phyloP scores from a whole-genome alignment of 2,888 invertebrate species.

The Fragum whitleyi region DNA sequence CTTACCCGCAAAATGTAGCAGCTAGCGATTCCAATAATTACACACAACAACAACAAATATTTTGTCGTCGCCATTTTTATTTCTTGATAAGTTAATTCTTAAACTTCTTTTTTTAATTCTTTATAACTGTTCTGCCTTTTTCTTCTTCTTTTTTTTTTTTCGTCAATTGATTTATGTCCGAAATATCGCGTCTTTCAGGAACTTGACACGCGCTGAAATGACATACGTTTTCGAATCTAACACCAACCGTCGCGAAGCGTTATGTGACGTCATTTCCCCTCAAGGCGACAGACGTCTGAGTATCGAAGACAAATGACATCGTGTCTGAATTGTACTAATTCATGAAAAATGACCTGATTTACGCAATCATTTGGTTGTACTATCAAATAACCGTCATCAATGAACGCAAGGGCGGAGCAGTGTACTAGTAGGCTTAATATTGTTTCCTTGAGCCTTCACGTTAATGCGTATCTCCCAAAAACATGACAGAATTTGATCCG shows the following conservation, averaged over 20 bases:
- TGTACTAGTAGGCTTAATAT: too few species aligned
- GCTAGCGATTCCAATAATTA: not conserved
- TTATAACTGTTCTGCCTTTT: too few species aligned
- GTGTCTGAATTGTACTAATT: not conserved
- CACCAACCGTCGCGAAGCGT: not conserved
- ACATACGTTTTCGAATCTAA: not conserved
- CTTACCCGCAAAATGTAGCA: not conserved
- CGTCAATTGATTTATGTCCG: not conserved
- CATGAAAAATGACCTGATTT: not conserved
- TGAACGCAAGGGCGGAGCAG: too few species aligned
- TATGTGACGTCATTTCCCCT: not conserved
- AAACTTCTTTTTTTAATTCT: too few species aligned
- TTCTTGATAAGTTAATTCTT: not conserved
- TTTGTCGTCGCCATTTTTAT: not conserved
- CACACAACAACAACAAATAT: not conserved
- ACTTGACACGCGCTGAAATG: not conserved
- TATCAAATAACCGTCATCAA: too few species aligned
- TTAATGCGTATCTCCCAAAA: too few species aligned
- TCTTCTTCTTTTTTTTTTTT: too few species aligned
- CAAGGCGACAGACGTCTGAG: not conserved
- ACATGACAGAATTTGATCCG: too few species aligned
- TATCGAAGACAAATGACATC: not conserved
- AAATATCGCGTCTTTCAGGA: not conserved
- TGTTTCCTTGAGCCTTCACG: too few species aligned
- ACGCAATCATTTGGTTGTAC: not conserved